Evolutionary conservation across 1,140 invertebrate genomes (phyloP).

Genomic region (Battus philenor): DNA sequence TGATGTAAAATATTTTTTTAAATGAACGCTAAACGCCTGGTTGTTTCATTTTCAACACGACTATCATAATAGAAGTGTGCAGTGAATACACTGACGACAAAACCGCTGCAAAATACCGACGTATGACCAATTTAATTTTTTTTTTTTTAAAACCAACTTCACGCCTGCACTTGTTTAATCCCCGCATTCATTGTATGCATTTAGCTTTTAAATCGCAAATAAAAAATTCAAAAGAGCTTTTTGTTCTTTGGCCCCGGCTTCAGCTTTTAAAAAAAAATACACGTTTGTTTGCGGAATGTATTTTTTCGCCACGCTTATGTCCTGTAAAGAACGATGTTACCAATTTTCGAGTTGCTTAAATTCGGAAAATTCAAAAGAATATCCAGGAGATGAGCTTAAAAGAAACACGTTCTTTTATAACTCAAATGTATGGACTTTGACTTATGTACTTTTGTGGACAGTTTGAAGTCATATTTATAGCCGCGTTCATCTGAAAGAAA

Average conservation of each 20-base stretch:
- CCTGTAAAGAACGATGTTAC: constrained; percentile 3
- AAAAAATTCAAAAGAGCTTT: constrained; percentile 11
- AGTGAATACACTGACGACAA: neutral
- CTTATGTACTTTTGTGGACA: no score
- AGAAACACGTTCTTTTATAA: no score
- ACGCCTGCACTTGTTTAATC: constrained; percentile 5
- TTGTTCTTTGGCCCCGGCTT: constrained; percentile 12
- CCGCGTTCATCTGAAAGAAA: no score
- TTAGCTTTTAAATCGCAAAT: constrained; percentile 13
- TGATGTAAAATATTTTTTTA: no score
- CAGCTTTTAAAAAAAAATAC: constrained; percentile 9
- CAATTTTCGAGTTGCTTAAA: neutral
- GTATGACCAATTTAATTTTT: constrained; percentile 15
- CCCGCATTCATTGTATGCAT: constrained; percentile 13
- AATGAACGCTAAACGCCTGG: no score
- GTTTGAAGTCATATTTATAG: no score
- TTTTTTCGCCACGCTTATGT: constrained; percentile 11
- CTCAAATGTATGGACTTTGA: no score
- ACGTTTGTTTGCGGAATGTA: constrained; percentile 10
- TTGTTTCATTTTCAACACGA: neutral
- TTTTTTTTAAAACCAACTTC: constrained; percentile 10
- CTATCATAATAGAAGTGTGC: constrained; percentile 3
- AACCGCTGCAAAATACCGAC: constrained; percentile 11
- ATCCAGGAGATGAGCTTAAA: no score
- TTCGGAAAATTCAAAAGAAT: no score